A percentile compares a stretch with the other conserved stretches of the same genome.
Evolutionary conservation across 2,113 vertebrate genomes (phyloP).

Genomic region (Pteronura brasiliensis): DNA sequence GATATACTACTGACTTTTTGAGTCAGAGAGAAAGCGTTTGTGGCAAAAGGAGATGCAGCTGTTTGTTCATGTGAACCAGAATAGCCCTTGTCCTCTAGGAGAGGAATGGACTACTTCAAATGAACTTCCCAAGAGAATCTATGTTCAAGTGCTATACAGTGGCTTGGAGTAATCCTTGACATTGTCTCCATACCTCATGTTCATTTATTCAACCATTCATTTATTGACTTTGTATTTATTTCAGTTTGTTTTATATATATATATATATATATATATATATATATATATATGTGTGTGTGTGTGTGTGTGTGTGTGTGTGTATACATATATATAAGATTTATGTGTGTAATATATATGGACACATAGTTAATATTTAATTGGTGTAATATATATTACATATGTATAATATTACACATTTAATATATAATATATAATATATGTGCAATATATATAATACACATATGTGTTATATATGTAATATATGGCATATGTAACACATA

Average conservation of each 20-base stretch:
- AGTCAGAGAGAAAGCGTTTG: background rate
- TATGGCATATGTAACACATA: no score
- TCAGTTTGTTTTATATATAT: background rate
- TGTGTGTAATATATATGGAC: no score
- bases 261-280: no score
- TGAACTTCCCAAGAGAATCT: background rate
- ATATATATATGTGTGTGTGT: accelerated
- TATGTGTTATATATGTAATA: no score
- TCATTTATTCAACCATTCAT: background rate
- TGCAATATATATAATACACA: no score
- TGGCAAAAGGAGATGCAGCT: background rate
- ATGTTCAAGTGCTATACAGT: background rate
- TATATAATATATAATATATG: no score
- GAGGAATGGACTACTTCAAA: background rate
- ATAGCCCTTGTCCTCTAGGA: background rate
- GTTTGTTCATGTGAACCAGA: background rate
- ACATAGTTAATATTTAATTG: no score
- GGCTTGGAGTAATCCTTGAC: background rate
- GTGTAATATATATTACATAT: no score
- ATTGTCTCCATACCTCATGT: background rate
- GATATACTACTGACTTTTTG: background rate
- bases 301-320: no score
- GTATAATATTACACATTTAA: no score
- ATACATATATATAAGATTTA: no score
- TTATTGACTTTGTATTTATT: background rate